These are phyloP conservation scores for Drosophila ogumai DNA, from an alignment of 1,140 invertebrate genomes.

Conservation along the genomic window DNA sequence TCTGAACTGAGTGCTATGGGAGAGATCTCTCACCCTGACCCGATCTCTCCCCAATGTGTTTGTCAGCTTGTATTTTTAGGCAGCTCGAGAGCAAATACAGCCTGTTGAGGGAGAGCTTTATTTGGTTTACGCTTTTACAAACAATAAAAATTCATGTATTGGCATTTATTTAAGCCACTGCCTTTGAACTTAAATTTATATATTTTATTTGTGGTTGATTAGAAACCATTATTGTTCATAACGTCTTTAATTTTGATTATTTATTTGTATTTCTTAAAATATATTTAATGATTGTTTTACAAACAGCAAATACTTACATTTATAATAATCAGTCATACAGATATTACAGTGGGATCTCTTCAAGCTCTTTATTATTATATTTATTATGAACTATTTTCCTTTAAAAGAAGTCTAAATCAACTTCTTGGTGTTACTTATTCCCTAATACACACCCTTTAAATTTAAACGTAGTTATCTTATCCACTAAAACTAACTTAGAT, in stretches of 20 bases:
- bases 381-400: not conserved
- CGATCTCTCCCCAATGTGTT: not conserved
- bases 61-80: constrained; percentile 4
- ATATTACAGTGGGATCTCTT: not conserved
- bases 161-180: not conserved
- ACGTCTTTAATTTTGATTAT: no score
- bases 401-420: not conserved
- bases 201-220: not conserved
- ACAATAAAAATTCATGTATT: not conserved
- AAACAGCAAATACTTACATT: not conserved
- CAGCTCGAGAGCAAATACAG: constrained; percentile 5
- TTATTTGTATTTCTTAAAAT: not conserved
- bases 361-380: no score
- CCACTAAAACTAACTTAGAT: not conserved
- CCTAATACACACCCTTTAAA: not conserved
- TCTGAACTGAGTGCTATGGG: not conserved
- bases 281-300: not conserved
- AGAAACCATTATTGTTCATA: no score
- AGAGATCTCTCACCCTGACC: constrained; percentile 8
- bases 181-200: not conserved
- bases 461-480: not conserved
- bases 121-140: constrained; percentile 3
- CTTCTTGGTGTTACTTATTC: not conserved
- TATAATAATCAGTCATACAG: no score
- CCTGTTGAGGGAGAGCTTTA: not conserved